phyloP scores from a whole-genome alignment of 2,888 invertebrate species.

The Lepeophtheirus nordmannii region DNA sequence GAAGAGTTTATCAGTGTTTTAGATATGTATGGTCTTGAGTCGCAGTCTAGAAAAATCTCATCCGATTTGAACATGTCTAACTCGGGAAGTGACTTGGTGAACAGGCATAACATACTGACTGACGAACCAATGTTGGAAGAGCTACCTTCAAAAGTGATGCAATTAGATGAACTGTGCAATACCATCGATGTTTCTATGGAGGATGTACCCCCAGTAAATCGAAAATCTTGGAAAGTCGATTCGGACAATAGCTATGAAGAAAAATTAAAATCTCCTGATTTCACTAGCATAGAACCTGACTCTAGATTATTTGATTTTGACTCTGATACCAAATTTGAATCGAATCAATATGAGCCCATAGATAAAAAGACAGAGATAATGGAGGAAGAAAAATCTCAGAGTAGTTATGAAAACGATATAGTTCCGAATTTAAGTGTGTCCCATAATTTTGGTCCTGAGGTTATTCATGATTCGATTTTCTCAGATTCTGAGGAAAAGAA shows the following conservation, averaged over 20 bases:
- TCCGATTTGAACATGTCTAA: background rate
- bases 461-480: background rate
- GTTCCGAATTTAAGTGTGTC: no score
- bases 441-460: background rate
- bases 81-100: background rate
- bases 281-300: background rate
- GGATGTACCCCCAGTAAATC: background rate
- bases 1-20: background rate
- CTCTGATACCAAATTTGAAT: no score
- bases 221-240: no score
- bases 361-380: no score
- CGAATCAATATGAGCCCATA: no score
- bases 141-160: background rate
- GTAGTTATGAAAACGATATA: background rate
- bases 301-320: background rate
- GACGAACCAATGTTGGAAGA: background rate
- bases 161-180: background rate
- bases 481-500: background rate
- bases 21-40: background rate
- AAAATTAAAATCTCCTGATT: background rate
- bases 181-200: constrained; percentile 1
- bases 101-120: background rate
- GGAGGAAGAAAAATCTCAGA: background rate
- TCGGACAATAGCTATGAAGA: no score
- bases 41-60: background rate